Evolutionary conservation across 2,888 invertebrate species (phyloP).

Genomic region (Lumbricus terrestris): DNA sequence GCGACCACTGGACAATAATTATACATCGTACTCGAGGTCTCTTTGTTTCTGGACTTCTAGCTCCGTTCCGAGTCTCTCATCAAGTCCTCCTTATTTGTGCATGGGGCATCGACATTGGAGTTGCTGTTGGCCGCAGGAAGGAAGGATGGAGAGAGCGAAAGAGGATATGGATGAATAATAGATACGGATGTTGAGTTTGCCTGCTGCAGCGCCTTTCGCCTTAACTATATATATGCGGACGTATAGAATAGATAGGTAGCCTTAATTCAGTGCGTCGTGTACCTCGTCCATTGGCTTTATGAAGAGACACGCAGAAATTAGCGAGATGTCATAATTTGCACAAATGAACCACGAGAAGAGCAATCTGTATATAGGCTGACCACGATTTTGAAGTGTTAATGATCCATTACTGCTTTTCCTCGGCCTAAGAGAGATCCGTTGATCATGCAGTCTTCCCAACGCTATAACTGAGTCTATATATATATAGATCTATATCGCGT

Average conservation of each 20-base stretch:
- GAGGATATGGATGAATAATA: not conserved
- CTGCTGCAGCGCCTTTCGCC: not conserved
- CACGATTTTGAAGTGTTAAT: not conserved
- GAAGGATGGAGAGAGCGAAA: not conserved
- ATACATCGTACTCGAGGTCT: not conserved
- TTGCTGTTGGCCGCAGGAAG: not conserved
- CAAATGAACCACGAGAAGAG: not conserved
- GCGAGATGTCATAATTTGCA: not conserved
- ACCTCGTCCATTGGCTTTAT: not conserved
- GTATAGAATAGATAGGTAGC: too few relatives aligned
- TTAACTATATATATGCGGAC: not conserved
- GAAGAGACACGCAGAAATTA: not conserved
- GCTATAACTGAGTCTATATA: too few relatives aligned
- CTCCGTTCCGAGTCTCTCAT: not conserved
- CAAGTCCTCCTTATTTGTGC: not conserved
- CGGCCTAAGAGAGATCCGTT: too few relatives aligned
- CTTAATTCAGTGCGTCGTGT: not conserved
- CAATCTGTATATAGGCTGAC: not conserved
- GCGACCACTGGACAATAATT: not conserved
- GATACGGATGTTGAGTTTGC: constrained; percentile 3
- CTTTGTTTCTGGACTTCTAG: not conserved
- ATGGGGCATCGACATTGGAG: not conserved
- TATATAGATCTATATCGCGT: too few relatives aligned
- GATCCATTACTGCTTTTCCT: too few relatives aligned
- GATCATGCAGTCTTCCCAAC: too few relatives aligned